Base-by-base conservation (phyloP, 2,888 invertebrate genomes). In the Acleris laterana region DNA sequence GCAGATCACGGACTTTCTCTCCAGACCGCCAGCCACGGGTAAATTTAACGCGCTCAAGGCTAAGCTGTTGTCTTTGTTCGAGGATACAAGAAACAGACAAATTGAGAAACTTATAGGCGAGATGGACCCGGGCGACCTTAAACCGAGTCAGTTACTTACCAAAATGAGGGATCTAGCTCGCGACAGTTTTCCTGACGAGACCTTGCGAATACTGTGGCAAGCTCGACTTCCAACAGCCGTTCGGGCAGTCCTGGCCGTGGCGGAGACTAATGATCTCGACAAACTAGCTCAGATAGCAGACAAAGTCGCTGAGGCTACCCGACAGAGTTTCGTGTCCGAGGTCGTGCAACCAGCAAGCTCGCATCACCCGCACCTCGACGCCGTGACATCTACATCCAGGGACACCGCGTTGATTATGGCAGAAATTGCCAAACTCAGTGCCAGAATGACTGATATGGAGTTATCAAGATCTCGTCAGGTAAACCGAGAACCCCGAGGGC, bases 151-250 rank as follows among this genome's bases (percentile, higher is more conserved):
- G 38, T 28, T 53, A 53, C 28, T 53, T 17, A 53, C 16, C 7
- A 53, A 9, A 53, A 53, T 53, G 53, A 38, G 53, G 52, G 53
- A 53, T 32, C 1, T 53, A 11, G 53, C 53, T 28, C 17, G 53
- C 11, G 53, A 53, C 4, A 53, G 32, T 17, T 53, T 53, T 32
- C 53, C 53, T 3, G 53, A 53, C 17, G 38, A 53, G 28, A 53
- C 53, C n/a, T 17, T 53, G 28, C 53, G 32, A 11, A 53, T 53
- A 32, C 17, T 53, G 32, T 53, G 53, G 53, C 53, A 53, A 53
- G 32, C 32, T 17, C 2, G 32, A 2, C 32, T 53, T 17, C 53
- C 53, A 16, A 53, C 28, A 16, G 32, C 25, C 28, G 52, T 53
- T 5, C 52, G 32, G 19, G 32, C 32, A n/a, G 53, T 53, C 32